A percentile compares a stretch with the other conserved stretches of the same genome.
Evolutionary conservation across 2,888 invertebrate species (phyloP).

Genomic region (Octonoba sinensis): DNA sequence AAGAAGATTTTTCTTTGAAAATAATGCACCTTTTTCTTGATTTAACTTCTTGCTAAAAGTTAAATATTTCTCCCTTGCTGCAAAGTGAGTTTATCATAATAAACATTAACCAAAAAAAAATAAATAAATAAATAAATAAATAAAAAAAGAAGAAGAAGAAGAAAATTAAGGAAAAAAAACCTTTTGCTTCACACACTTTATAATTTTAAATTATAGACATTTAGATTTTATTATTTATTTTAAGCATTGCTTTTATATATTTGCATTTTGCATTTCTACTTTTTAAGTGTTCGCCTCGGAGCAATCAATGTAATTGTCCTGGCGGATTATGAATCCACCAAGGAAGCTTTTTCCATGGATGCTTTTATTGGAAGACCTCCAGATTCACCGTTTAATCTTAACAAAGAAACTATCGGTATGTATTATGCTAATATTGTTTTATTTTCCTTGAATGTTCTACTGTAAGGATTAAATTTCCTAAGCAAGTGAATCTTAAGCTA

Average conservation of each 20-base stretch:
- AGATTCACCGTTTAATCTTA: conserved; percentile 27
- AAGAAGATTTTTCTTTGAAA: too few species aligned
- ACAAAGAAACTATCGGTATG: conserved; percentile 32
- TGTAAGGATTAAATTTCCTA: background rate
- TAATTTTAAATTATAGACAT: too few species aligned
- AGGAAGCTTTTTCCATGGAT: conserved; percentile 48
- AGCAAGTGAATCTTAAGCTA: background rate
- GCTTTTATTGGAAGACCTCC: conserved; percentile 61
- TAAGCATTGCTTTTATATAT: too few species aligned
- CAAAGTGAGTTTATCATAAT: background rate
- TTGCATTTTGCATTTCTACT: too few species aligned
- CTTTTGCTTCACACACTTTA: too few species aligned
- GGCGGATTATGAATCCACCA: conserved; percentile 35
- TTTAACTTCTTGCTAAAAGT: background rate
- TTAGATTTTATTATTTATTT: too few species aligned
- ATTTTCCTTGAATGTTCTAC: background rate
- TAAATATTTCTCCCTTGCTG: background rate
- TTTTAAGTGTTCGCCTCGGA: conserved; percentile 40
- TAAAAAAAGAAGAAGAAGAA: too few species aligned
- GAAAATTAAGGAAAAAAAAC: too few species aligned
- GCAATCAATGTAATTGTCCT: conserved; percentile 33
- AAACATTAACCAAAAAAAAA: too few species aligned
- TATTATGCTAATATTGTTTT: background rate
- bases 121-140: too few species aligned
- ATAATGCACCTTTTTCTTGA: too few species aligned